phyloP scores from a whole-genome alignment of 2,113 vertebrate species.

The Bubalus kerabau region DNA sequence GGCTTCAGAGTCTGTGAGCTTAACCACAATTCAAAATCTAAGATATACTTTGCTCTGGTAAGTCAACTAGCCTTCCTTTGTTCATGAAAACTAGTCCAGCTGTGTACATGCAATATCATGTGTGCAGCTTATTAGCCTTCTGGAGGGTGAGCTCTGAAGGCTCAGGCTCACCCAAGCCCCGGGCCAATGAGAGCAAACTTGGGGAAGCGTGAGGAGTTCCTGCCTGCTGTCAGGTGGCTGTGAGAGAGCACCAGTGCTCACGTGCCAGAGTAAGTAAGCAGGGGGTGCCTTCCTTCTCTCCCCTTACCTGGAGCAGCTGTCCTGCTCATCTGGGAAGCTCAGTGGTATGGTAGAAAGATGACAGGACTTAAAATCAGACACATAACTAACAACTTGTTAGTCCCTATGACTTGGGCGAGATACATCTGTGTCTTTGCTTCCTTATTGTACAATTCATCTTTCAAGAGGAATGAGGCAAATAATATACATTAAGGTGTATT shows the following conservation, averaged over 20 bases:
- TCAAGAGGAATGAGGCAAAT: neutral
- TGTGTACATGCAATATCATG: neutral
- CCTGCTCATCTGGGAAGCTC: neutral
- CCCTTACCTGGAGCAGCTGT: neutral
- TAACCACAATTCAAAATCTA: neutral
- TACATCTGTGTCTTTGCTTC: neutral
- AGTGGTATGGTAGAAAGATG: neutral
- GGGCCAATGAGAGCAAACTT: neutral
- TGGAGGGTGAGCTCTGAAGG: neutral
- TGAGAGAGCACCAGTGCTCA: neutral
- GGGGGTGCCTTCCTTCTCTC: neutral
- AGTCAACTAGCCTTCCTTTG: neutral
- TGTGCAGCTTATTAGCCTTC: neutral
- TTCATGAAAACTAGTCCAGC: neutral
- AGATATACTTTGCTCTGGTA: neutral
- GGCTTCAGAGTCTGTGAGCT: neutral
- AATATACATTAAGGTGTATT: neutral
- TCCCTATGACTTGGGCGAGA: neutral
- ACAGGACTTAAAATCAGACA: neutral
- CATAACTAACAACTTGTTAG: neutral
- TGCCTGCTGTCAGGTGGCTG: neutral
- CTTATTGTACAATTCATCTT: neutral
- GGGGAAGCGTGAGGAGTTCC: neutral
- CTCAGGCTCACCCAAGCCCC: neutral
- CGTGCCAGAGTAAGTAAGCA: neutral